Evolutionary conservation across 2,797 vertebrate species (phyloP), one percentile per base, ranked within the genome.

Genomic region (Rhinichthys osculus): DNA sequence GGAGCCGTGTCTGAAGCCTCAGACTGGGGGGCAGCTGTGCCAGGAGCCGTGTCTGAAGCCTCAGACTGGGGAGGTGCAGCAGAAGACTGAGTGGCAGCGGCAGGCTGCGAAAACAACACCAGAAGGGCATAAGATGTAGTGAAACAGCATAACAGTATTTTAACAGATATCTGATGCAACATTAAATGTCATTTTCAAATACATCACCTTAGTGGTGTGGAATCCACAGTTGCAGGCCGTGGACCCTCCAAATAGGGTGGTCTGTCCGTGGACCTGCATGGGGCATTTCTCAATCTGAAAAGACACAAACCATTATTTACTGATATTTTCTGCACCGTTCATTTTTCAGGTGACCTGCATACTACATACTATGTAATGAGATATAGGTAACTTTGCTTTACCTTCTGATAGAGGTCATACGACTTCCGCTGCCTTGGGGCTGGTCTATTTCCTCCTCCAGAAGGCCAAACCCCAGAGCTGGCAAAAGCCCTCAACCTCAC

Each of bases 281-380:
- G 85, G 80, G 81, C 80, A 86, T 76, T 83, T 78, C 80, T 86
- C 85, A 42, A 71, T 83, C 85, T 82, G 47, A 82, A 82, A 81
- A 30, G 10, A 78, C 33, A 23, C 57, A 1, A 52, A 82, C 40
- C 27, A 23, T 72, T 54, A 27, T 35, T 82, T 35, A 52, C 17
- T 67, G 8, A 64, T 67, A 33, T 50, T 40, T 16, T 66, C 42
- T 57, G 21, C 16, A 27, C 54, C n/a, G n/a, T 44, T 67, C 38
- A 38, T 38, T 89, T 19, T 86, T n/a, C 59, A 33, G 11, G 79
- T 78, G 62, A 17, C 16, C 13, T 35, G 79, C 42, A 44, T 87
- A 87, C 44, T 47, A 14, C 44, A 47, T 47, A 47, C 44, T 10
- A 47, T 4, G 44, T 47, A 47, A 47, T 4, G 44, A 47, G 44